Conservation (phyloP, 2,113 vertebrate genomes). For the Platanista minor region DNA sequence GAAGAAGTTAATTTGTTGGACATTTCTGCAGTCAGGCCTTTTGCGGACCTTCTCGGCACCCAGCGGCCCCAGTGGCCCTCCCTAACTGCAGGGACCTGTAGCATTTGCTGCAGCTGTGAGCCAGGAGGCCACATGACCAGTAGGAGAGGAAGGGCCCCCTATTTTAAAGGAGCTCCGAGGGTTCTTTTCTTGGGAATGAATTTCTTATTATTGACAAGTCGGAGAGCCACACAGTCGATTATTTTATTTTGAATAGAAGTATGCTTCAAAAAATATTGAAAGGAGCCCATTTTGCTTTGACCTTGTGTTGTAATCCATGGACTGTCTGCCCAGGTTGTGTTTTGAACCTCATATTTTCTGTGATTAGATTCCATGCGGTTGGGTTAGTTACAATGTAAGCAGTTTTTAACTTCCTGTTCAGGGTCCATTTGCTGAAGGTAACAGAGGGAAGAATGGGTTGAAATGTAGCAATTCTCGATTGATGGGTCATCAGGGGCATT, state of each 20-base stretch:
- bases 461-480: neutral
- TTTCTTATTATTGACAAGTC: neutral
- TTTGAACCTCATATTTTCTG: neutral
- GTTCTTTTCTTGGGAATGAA: neutral
- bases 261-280: fast-evolving
- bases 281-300: neutral
- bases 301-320: neutral
- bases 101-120: fast-evolving
- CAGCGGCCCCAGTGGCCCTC: fast-evolving
- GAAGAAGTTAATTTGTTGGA: neutral
- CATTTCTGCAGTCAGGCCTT: neutral
- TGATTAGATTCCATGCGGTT: neutral
- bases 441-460: neutral
- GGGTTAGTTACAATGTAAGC: neutral
- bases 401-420: neutral
- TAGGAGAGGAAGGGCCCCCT: neutral
- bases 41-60: neutral
- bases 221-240: neutral
- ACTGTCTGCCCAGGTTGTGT: neutral
- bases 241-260: neutral
- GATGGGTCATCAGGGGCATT: neutral
- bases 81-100: neutral
- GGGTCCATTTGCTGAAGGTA: neutral
- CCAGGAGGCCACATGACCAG: neutral
- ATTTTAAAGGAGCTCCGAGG: neutral